Evolutionary conservation across 2,113 vertebrate species (phyloP), one percentile per base, ranked within the genome.

Genomic region (Passer domesticus): DNA sequence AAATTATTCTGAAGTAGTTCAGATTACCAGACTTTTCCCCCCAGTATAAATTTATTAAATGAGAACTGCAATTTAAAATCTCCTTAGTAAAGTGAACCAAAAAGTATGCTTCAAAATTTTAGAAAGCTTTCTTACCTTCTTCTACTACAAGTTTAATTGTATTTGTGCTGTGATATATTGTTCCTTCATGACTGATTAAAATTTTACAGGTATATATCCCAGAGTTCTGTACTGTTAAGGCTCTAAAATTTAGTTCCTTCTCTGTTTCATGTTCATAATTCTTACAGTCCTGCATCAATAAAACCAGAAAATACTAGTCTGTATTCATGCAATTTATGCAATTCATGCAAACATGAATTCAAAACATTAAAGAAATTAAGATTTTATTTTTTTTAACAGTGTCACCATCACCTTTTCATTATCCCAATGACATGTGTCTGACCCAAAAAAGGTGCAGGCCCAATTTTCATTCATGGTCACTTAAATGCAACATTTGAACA

Each of bases 201-300:
- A 96, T 93, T 81, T 97, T 77, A 33, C 98, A 98, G 37, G 98
- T 97, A 59, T 98, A 98, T 75, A 97, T 96, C 12, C 98, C 98
- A 59, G 90, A 91, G 75, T 98, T 95, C 39, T 46, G 70, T 69
- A 82, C 24, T 77, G 78, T 23, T 96, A 98, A 66, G 47, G 79
- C 37, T 43, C n/a, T 52, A 85, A 97, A 97, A 81, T 92, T 43
- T 39, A 96, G 74, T 64, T 90, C 78, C 21, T 52, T 14, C 46
- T 92, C 87, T 55, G 41, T 60, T 83, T 80, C 77, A 64, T 84
- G 35, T 77, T 44, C 56, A 79, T 44, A 90, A 7, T 27, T 90
- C 49, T 78, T 73, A 83, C 98, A 98, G 94, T 98, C 83, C 98
- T 98, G 68, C 68, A 94, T 70, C 82, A 77, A 67, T 76, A 94